These are phyloP conservation scores for Rhinophrynus dorsalis DNA, from an alignment of 2,797 vertebrate genomes.

Conservation along the genomic window DNA sequence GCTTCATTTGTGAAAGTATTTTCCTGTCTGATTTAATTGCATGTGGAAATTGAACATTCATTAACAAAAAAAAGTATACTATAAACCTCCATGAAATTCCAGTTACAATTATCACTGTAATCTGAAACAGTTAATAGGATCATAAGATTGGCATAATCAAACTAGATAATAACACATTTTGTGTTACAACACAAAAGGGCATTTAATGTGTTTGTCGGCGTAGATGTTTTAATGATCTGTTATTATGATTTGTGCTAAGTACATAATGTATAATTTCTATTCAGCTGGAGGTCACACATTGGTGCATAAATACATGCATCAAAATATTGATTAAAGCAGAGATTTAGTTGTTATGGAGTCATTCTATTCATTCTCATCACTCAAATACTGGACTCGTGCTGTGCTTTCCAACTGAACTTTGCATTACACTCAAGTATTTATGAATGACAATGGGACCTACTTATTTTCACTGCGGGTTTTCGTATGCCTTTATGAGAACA, in stretches of 20 bases:
- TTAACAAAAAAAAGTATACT: neutral
- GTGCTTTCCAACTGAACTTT: neutral
- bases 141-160: neutral
- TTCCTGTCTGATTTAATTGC: neutral
- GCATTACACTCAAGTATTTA: neutral
- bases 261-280: conserved; percentile 11
- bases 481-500: neutral
- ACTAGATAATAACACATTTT: conserved; percentile 7
- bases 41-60: neutral
- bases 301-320: conserved; percentile 13
- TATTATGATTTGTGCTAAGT: conserved; percentile 6
- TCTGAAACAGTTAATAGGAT: neutral
- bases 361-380: neutral
- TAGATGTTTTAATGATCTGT: conserved; percentile 2
- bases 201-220: conserved; percentile 1
- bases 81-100: neutral
- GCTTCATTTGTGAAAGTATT: neutral
- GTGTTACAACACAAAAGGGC: neutral
- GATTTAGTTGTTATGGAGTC: neutral
- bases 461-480: neutral
- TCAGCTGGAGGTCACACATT: conserved; percentile 1
- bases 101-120: neutral
- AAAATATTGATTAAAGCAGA: conserved; percentile 23
- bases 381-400: neutral
- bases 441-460: neutral